phyloP scores from a whole-genome alignment of 2,113 vertebrate species.

The Ibidorhyncha struthersii region DNA sequence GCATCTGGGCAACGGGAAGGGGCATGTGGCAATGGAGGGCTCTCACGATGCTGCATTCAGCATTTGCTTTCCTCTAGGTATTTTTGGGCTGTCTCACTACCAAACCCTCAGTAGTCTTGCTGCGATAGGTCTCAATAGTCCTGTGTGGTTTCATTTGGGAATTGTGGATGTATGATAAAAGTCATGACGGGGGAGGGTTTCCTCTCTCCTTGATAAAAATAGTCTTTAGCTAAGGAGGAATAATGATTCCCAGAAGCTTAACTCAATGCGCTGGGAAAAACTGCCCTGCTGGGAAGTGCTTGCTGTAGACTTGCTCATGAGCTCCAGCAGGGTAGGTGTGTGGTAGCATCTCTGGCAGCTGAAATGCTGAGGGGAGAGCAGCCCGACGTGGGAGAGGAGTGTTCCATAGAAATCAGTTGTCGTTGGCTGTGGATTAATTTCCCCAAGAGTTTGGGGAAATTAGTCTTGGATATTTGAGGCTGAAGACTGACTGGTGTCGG shows the following conservation, averaged over 20 bases:
- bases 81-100: neutral
- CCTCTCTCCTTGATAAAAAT: conserved; percentile 32
- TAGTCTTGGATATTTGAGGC: neutral
- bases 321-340: neutral
- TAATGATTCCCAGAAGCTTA: neutral
- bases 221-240: neutral
- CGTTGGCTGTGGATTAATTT: neutral
- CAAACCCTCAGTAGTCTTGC: neutral
- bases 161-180: neutral
- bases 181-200: neutral
- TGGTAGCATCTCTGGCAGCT: neutral
- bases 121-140: neutral
- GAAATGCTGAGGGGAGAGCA: neutral
- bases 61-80: fast-evolving
- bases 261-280: neutral
- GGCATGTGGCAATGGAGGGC: neutral
- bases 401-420: neutral
- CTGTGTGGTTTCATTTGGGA: neutral
- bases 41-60: fast-evolving
- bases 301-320: neutral
- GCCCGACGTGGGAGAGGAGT: neutral
- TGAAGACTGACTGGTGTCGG: neutral
- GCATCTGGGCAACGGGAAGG: fast-evolving
- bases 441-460: neutral
- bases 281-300: neutral